Evolutionary conservation across 2,888 invertebrate genomes (phyloP), one percentile per base, ranked within the genome.

Genomic region (Epiblema foenella): DNA sequence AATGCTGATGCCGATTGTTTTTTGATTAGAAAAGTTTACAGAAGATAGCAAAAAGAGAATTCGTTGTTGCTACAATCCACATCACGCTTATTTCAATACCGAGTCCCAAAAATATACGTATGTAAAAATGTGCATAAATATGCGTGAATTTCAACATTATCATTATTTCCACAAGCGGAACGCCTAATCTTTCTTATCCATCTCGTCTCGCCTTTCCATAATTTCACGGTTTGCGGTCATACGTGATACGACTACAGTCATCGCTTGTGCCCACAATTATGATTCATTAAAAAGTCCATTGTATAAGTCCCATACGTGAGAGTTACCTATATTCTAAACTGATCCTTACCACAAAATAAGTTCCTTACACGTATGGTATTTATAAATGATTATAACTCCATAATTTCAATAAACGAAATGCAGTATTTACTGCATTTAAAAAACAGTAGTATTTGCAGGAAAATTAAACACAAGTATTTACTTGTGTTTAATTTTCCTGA

Each of bases 211-310:
- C 46, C 49, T 49, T 29, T 58, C 46, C 46, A 18, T 46, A 60
- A 66, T 37, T 62, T 67, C 20, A 62, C 66, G 56, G 33, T 60
- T 62, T n/a, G 66, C 37, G 66, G 71, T 57, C 51, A 66, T 52
- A 63, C 66, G 62, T 57, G 67, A 60, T 57, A 10, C 39, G 51
- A 29, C 66, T 62, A 56, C 66, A 67, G 71, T 71, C 71, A 70
- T 52, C 54, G 33, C 54, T 59, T 37, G 46, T 42, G 29, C 67
- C 49, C 33, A 56, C 67, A 51, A 4, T 46, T 24, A 57, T 71
- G 71, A 71, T 46, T 71, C 71, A 71, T 49, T 71, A 11, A 67
- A 67, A 67, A 71, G n/a, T 37, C 67, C 71, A 51, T 67, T 71
- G 56, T 62, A 46, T 66, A 60, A 70, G 46, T 60, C n/a, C 46